These are phyloP conservation scores for Paracentrotus lividus DNA, from an alignment of 53 echinoderm and acorn worm species.

Conservation along the genomic window DNA sequence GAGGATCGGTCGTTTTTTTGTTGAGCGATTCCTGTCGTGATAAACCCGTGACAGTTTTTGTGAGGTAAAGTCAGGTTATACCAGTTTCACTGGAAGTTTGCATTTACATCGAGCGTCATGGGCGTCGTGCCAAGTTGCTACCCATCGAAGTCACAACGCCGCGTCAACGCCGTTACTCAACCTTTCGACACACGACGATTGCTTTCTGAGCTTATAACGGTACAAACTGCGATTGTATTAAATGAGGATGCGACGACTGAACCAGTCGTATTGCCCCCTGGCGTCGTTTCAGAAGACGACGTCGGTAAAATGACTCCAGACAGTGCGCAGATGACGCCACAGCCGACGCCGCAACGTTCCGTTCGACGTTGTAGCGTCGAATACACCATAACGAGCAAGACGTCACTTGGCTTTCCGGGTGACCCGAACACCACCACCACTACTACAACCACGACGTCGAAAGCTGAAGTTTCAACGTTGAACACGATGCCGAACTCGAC, in stretches of 20 bases:
- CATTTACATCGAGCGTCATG: conserved; percentile 1
- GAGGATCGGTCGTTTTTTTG: neutral
- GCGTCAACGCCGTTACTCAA: conserved; percentile 61
- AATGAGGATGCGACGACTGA: conserved; percentile 74
- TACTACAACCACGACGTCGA: conserved; percentile 36
- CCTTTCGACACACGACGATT: conserved; percentile 81
- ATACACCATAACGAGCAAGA: conserved; percentile 75
- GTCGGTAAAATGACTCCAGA: neutral
- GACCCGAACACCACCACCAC: conserved; percentile 41
- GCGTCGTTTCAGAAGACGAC: conserved; percentile 30
- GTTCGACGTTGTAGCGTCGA: conserved; percentile 72
- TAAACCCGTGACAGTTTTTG: neutral
- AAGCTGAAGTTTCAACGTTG: conserved; percentile 46
- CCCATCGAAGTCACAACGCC: conserved; percentile 62
- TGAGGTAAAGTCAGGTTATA: neutral
- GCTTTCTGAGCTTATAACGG: conserved; percentile 84
- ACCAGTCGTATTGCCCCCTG: neutral
- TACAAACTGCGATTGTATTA: conserved; percentile 88
- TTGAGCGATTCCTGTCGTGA: neutral
- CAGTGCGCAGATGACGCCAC: neutral
- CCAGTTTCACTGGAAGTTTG: neutral
- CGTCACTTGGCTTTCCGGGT: conserved; percentile 49
- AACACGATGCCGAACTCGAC: neutral
- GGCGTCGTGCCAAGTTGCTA: conserved; percentile 64
- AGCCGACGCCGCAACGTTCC: neutral